Evolutionary conservation across 2,797 vertebrate species (phyloP), one percentile per base, ranked within the genome.

Genomic region (Natrix natrix): DNA sequence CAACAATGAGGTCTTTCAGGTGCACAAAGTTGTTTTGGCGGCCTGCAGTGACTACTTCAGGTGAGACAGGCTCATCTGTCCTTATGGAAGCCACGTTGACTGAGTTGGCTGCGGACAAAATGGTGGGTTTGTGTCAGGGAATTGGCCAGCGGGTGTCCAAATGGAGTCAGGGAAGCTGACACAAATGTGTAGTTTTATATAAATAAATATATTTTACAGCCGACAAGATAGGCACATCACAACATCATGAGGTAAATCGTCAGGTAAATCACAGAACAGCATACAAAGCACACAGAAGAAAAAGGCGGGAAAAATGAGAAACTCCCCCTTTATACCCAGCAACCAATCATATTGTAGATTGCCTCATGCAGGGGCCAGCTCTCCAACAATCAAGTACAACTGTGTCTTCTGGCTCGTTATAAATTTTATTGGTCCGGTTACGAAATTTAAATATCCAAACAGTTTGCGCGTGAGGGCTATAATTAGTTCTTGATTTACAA

Each of bases 1-100:
- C 97, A 98, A 98, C 95, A 98, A 98, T 92, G 98, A 99, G 97
- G 98, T 97, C 90, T 99, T 99, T 97, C 98, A 98, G 88, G 99
- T 99, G 56, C 99, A 99, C 98, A 99, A 98, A 97, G 99, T 99
- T 54, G 99, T 99, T 95, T 97, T 99, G 96, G 99, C 99, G 3
- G 98, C 99, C 96, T 99, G 99, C 98, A 99, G 99, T 93, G 99
- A 99, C 97, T 99, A 99, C 96, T 99, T 99, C 98, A 98, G 99
- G 99, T 99, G 97, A 98, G 97, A 63, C 48, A 52, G 59, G 5
- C 90, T 16, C n/a, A 17, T 17, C 14, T 8, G 43, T 14, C 88
- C 26, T 5, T 1, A 22, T 6, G 2, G 56, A 86, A 12, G 20
- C 60, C 26, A 4, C 0, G 7, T 28, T 5, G n/a, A 48, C 43